Evolutionary conservation across 2,888 invertebrate genomes (phyloP).

Genomic region (Gymnoscelis rufifasciata): DNA sequence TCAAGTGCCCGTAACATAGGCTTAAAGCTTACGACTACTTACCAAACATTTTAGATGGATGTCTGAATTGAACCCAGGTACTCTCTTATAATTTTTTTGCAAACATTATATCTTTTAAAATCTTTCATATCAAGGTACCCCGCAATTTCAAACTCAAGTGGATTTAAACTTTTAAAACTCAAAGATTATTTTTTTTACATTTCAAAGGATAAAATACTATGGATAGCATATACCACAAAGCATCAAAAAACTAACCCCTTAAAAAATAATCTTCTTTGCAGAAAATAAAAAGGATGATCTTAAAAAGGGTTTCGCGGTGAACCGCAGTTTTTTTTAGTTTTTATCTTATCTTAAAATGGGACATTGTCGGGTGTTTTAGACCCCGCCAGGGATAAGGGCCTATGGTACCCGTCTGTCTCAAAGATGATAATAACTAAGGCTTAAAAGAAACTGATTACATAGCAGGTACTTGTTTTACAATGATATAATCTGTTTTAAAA

Average conservation of each 20-base stretch:
- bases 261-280: conserved; percentile 70
- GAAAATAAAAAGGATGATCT: conserved; percentile 46
- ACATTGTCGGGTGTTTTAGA: conserved; percentile 33
- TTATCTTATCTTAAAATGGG: conserved; percentile 44
- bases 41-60: too few species aligned
- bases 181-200: conserved; percentile 8
- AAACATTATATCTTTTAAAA: conserved; percentile 5
- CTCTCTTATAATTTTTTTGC: too few species aligned
- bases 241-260: conserved; percentile 58
- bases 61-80: too few species aligned
- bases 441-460: too few species aligned
- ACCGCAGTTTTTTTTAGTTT: conserved; percentile 51
- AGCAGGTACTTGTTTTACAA: too few species aligned
- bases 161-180: conserved; percentile 11
- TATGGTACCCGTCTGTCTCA: background rate
- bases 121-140: conserved; percentile 12
- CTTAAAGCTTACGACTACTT: too few species aligned
- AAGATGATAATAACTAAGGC: too few species aligned
- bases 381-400: conserved; percentile 13
- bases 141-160: conserved; percentile 23
- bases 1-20: too few species aligned
- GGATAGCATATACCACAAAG: conserved; percentile 27
- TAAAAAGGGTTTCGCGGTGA: conserved; percentile 58
- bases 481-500: background rate
- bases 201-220: conserved; percentile 22